These are phyloP conservation scores for Hydropsyche betteni DNA, from an alignment of 2,888 invertebrate genomes.

Conservation along the genomic window DNA sequence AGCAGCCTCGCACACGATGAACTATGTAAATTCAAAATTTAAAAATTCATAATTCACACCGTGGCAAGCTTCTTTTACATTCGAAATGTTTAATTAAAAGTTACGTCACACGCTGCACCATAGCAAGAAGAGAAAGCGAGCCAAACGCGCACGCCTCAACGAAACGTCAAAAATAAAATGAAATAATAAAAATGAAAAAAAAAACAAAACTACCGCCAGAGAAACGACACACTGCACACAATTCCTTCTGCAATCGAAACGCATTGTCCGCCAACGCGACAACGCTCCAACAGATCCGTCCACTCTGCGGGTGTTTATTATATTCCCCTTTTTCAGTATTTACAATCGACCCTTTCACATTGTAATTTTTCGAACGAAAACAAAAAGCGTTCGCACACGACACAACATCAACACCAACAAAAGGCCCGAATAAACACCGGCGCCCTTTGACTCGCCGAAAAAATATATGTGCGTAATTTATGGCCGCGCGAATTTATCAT, in stretches of 20 bases:
- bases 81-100: no score
- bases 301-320: background rate
- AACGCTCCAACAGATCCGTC: background rate
- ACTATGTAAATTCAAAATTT: no score
- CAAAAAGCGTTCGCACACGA: slow-evolving; percentile 7
- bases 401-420: slow-evolving; percentile 26
- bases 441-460: slow-evolving; percentile 8
- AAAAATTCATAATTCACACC: no score
- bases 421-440: slow-evolving; percentile 6
- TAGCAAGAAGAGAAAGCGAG: no score
- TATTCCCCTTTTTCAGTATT: background rate
- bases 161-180: no score
- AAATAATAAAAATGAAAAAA: no score
- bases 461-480: slow-evolving; percentile 16
- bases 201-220: background rate
- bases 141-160: no score
- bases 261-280: background rate
- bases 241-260: slow-evolving; percentile 23
- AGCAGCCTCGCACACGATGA: no score
- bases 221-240: background rate
- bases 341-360: slow-evolving; percentile 23
- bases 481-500: slow-evolving; percentile 24
- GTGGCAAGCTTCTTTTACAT: no score
- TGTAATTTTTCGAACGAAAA: slow-evolving; percentile 27
- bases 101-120: no score